Conservation (phyloP, 2,797 vertebrate species). For the Karalla daura region DNA sequence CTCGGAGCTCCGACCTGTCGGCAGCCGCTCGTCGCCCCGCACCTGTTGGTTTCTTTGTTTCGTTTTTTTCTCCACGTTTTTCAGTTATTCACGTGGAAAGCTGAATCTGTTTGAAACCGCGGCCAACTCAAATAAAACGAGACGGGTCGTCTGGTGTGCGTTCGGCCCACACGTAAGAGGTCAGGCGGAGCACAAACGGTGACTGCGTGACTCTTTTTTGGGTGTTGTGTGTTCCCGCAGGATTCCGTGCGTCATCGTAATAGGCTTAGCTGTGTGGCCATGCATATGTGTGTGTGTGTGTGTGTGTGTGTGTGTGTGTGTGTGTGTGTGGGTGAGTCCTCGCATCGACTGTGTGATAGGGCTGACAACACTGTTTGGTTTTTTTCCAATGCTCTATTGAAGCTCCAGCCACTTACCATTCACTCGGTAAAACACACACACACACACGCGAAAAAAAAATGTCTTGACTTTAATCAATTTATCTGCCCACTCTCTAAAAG, state of each 20-base stretch:
- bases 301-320: slow-evolving; percentile 6
- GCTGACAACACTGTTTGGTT: slow-evolving; percentile 30
- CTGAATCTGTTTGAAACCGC: no score
- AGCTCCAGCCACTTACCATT: slow-evolving; percentile 15
- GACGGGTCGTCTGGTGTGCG: background rate
- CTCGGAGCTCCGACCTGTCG: background rate
- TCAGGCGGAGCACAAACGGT: slow-evolving; percentile 24
- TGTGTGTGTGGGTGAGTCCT: slow-evolving; percentile 16
- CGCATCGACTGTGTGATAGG: slow-evolving; percentile 37
- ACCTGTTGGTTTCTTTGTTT: no score
- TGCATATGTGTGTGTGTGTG: slow-evolving; percentile 16
- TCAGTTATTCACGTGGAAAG: background rate
- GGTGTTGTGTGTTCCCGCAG: slow-evolving; percentile 27
- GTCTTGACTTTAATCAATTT: slow-evolving; percentile 17
- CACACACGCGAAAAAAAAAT: background rate
- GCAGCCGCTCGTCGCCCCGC: background rate
- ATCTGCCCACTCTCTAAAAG: slow-evolving; percentile 10
- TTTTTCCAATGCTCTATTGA: slow-evolving; percentile 46
- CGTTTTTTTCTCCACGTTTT: no score
- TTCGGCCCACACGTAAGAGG: slow-evolving; percentile 1
- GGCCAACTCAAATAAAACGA: background rate
- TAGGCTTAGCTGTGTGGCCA: slow-evolving; percentile 54
- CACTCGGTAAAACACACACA: slow-evolving; percentile 5
- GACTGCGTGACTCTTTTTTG: slow-evolving; percentile 44
- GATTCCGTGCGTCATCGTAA: slow-evolving; percentile 49